Conservation (phyloP, 2,113 vertebrate species). For the Proterorhinus semilunaris region DNA sequence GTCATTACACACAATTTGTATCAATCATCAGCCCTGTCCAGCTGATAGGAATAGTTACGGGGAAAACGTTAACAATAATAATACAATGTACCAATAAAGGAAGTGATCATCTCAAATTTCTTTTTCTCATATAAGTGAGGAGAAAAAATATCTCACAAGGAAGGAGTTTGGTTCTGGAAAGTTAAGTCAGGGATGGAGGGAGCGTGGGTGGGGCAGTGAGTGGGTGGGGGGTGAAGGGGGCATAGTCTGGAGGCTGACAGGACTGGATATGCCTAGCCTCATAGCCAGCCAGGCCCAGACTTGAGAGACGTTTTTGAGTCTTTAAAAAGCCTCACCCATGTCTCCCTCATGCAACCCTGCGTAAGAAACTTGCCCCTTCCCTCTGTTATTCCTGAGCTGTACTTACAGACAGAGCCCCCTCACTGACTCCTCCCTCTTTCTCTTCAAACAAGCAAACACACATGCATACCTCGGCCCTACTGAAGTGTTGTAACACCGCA, state of each 20-base stretch:
- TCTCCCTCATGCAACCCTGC: conserved; percentile 38
- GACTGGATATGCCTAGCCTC: conserved; percentile 76
- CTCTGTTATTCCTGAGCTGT: conserved; percentile 33
- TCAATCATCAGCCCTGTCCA: background rate
- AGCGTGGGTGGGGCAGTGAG: background rate
- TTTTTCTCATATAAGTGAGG: too few relatives aligned
- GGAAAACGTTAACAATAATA: conserved; percentile 15
- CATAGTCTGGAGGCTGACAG: conserved; percentile 63
- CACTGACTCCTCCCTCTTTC: conserved; percentile 43
- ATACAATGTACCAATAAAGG: background rate
- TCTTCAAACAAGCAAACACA: conserved; percentile 53
- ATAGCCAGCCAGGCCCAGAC: conserved; percentile 69
- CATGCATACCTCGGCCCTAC: conserved; percentile 40
- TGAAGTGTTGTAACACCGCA: conserved; percentile 49
- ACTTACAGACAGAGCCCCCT: conserved; percentile 34
- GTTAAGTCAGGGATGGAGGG: conserved; percentile 41
- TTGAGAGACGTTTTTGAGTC: conserved; percentile 63
- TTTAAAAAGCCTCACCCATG: conserved; percentile 58
- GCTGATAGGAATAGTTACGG: conserved; percentile 18
- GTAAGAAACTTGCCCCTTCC: conserved; percentile 26
- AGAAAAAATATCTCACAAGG: conserved; percentile 49
- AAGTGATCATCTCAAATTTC: too few relatives aligned
- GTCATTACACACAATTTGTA: too few relatives aligned
- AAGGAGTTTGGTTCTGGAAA: conserved; percentile 57
- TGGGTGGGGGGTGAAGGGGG: conserved; percentile 47